A percentile compares a stretch with the other conserved stretches of the same genome.
Evolutionary conservation across 2,888 invertebrate species (phyloP).

Genomic region (Parasteatoda lunata): DNA sequence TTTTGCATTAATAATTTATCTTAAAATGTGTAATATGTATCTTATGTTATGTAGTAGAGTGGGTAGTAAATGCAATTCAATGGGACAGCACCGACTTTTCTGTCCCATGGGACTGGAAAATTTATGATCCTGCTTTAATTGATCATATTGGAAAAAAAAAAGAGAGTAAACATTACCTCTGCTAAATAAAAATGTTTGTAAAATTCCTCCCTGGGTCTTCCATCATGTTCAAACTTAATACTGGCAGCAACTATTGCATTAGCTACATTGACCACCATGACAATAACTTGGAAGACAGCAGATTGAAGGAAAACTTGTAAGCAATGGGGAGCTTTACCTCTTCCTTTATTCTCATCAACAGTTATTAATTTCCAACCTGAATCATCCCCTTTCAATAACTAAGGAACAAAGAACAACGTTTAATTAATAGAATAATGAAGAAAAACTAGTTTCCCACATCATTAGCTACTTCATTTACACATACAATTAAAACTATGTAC

Average conservation of each 20-base stretch:
- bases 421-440: no score
- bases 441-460: no score
- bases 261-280: slow-evolving; percentile 94
- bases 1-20: no score
- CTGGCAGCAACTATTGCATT: slow-evolving; percentile 97
- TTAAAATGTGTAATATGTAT: no score
- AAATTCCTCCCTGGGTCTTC: slow-evolving; percentile 79
- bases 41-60: no score
- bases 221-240: slow-evolving; percentile 94
- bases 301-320: slow-evolving; percentile 90
- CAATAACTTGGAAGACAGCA: slow-evolving; percentile 91
- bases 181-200: slow-evolving; percentile 94
- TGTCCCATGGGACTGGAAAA: no score
- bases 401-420: slow-evolving; percentile 38
- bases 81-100: no score
- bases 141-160: no score
- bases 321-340: slow-evolving; percentile 86
- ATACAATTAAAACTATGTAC: no score
- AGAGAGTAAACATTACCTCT: slow-evolving; percentile 77
- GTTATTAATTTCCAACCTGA: slow-evolving; percentile 96
- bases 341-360: slow-evolving; percentile 87
- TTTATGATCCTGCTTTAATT: no score
- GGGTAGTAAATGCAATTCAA: no score
- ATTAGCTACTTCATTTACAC: no score
- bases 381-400: slow-evolving; percentile 89